Conservation (phyloP, 2,888 invertebrate genomes). For the Amphimallon solstitiale region DNA sequence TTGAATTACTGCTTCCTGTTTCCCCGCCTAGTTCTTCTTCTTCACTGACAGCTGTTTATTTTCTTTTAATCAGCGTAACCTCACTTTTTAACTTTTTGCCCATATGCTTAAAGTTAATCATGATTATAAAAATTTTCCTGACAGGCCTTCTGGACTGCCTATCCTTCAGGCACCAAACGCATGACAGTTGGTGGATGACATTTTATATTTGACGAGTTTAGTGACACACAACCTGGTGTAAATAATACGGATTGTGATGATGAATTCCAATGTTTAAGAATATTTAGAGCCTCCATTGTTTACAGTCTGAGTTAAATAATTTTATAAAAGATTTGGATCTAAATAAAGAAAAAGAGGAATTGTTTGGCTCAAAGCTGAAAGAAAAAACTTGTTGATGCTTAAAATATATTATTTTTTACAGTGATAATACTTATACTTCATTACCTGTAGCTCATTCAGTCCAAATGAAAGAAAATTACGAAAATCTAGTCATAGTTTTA, state of each 20-base stretch:
- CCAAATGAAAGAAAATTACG: no score
- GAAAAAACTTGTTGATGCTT: conserved; percentile 33
- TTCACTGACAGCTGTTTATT: no score
- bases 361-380: conserved; percentile 41
- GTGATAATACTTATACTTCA: conserved; percentile 23
- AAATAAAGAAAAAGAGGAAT: conserved; percentile 40
- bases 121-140: no score
- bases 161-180: no score
- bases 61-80: no score
- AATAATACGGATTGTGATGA: not conserved
- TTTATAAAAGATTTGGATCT: conserved; percentile 43
- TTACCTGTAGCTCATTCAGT: conserved; percentile 36
- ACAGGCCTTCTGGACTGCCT: no score
- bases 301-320: conserved; percentile 37
- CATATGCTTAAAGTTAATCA: no score
- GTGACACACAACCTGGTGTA: not conserved
- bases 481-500: not conserved
- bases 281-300: conserved; percentile 22
- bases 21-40: no score
- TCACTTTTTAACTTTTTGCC: no score
- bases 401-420: conserved; percentile 10
- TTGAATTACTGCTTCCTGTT: no score
- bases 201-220: not conserved
- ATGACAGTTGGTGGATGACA: no score
- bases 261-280: no score